A percentile compares a stretch with the other conserved stretches of the same genome.
phyloP scores from a whole-genome alignment of 2,113 vertebrate species.

The Eurystomus gularis region DNA sequence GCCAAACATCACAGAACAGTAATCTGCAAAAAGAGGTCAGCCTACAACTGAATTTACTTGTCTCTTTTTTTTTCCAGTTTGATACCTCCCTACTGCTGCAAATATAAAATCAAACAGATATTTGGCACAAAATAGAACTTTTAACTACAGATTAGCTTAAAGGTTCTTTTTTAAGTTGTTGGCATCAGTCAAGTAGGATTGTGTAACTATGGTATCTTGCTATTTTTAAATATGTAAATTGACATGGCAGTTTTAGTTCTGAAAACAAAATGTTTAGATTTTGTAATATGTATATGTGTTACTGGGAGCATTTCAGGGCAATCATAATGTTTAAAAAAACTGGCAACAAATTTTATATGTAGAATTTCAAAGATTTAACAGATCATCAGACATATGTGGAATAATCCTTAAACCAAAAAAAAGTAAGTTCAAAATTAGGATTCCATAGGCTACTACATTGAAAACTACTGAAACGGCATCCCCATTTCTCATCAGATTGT shows the following conservation, averaged over 20 bases:
- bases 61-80: neutral
- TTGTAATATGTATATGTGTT: neutral
- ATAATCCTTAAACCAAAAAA: neutral
- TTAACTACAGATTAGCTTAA: neutral
- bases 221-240: neutral
- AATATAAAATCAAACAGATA: neutral
- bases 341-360: neutral
- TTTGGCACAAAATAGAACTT: neutral
- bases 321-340: accelerated
- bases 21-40: neutral
- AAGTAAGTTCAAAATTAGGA: neutral
- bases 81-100: neutral
- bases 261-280: neutral
- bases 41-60: neutral
- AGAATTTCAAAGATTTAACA: neutral
- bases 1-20: neutral
- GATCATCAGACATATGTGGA: neutral
- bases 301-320: neutral
- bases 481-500: neutral
- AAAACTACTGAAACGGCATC: neutral
- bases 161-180: neutral
- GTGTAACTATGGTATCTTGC: neutral
- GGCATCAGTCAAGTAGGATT: neutral
- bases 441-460: neutral
- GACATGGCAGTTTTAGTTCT: neutral